Base-by-base conservation (phyloP, 2,888 invertebrate genomes). In the Apamea monoglypha region DNA sequence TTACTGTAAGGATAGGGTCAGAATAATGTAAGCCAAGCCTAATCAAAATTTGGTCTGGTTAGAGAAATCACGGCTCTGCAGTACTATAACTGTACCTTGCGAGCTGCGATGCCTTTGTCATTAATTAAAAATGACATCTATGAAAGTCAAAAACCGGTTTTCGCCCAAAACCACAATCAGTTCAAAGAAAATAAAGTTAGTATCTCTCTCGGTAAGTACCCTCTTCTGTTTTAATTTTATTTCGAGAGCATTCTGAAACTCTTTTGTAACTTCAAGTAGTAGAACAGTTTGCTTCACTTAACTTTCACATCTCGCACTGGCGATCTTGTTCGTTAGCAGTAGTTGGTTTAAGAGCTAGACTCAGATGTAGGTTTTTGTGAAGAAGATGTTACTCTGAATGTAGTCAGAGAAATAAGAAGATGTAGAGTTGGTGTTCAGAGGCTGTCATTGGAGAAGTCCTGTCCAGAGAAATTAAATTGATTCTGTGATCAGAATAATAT, bases 171-270 rank as follows among this genome's bases (percentile, higher is more conserved):
- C 56, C 71, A 67, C 56, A 81, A 44, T 7, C 18, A 29, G 2
- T 36, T 40, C 44, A 50, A 75, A 66, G n/a, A n/a, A 76, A 50
- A 78, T 66, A 50, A 78, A 76, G 59, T 86, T 40, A 21, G n/a
- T 69, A 32, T 47, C 12, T 40, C 67, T 16, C 66, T 44, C 6
- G 25, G 59, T 82, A 73, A 76, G 56, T 63, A 68, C 44, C 40
- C 56, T 44, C 56, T 78, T 67, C 18, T 61, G 68, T 79, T 78
- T 61, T 76, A 85, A 86, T 83, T 79, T 71, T 76, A 86, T 79
- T 78, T 47, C 32, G 36, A 67, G 47, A 76, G 44, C 76, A 79
- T 76, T 40, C 68, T 72, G 44, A 50, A 63, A 74, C 44, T 50
- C 47, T 86, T 85, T 74, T 68, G 67, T 74, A 74, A 74, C 66